Conservation (phyloP, 2,888 invertebrate genomes). For the Cephus pulcher region DNA sequence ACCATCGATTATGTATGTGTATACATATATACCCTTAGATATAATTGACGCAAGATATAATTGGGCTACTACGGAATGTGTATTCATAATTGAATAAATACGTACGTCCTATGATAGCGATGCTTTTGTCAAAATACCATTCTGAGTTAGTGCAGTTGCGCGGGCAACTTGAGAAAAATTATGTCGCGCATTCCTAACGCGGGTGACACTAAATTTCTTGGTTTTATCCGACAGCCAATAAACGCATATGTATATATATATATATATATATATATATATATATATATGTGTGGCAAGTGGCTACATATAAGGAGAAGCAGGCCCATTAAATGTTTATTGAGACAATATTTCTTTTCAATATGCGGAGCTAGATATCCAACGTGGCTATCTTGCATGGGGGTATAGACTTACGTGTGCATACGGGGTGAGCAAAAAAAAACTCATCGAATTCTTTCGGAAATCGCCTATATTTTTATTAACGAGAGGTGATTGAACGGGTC, state of each 20-base stretch:
- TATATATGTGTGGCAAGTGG: neutral
- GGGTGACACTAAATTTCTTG: neutral
- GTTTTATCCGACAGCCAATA: neutral
- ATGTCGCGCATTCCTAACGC: neutral
- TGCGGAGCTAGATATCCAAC: neutral
- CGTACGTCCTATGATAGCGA: neutral
- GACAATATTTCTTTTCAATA: constrained; percentile 13
- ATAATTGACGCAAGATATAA: neutral
- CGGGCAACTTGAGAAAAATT: neutral
- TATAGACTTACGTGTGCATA: neutral
- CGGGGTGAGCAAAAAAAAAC: neutral
- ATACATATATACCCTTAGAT: neutral
- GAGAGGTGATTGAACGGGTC: neutral
- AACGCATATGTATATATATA: neutral
- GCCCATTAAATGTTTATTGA: constrained; percentile 4
- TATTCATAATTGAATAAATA: neutral
- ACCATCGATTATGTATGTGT: neutral
- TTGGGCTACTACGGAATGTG: neutral
- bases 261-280: neutral
- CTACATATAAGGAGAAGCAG: neutral
- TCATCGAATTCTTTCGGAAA: neutral
- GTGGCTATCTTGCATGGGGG: neutral
- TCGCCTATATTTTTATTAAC: neutral
- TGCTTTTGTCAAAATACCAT: neutral
- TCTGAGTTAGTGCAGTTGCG: neutral